These are phyloP conservation scores for Neoniphon sammara DNA, from an alignment of 2,797 vertebrate genomes.

Conservation along the genomic window DNA sequence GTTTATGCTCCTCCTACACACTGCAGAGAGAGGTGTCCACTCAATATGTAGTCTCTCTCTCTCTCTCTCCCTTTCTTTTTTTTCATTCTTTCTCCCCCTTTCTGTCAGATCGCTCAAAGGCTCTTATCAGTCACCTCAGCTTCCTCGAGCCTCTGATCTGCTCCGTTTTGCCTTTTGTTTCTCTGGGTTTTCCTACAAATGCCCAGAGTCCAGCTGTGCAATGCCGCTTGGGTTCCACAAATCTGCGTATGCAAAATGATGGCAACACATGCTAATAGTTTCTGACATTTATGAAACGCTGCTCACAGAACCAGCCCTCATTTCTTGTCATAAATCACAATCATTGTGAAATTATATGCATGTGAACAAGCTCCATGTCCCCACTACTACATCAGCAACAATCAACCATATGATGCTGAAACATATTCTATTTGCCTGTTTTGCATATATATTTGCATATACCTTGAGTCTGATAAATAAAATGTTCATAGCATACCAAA, in stretches of 20 bases:
- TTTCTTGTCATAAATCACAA: background rate
- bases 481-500: background rate
- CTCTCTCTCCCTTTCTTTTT: conserved; percentile 15
- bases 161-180: conserved; percentile 30
- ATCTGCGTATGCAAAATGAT: background rate
- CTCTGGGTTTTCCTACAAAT: conserved; percentile 40
- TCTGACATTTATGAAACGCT: background rate
- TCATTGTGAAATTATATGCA: background rate
- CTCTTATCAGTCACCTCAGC: conserved; percentile 29
- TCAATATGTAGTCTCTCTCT: conserved; percentile 9
- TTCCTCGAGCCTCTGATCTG: conserved; percentile 41
- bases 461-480: background rate
- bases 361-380: background rate
- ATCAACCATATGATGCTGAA: background rate
- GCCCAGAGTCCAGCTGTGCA: background rate
- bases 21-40: conserved; percentile 8
- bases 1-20: conserved; percentile 39
- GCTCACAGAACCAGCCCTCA: background rate
- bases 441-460: background rate
- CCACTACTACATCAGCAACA: background rate
- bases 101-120: conserved; percentile 35
- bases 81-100: background rate
- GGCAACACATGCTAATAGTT: background rate
- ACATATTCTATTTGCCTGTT: background rate
- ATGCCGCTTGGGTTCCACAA: conserved; percentile 12